Conservation (phyloP, 2,888 invertebrate species). For the Zelleria hepariella region DNA sequence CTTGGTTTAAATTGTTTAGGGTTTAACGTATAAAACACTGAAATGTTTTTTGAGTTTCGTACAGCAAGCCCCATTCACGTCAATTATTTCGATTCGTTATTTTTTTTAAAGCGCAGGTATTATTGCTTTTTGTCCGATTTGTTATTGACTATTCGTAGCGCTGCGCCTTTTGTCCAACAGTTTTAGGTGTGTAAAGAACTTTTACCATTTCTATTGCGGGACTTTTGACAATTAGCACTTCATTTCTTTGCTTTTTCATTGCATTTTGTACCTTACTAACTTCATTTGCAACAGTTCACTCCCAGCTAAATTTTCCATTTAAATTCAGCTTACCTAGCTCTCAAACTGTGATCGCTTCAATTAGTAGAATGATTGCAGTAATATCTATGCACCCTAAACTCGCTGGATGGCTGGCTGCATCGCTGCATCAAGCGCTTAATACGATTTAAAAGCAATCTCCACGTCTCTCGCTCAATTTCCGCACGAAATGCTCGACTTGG, state of each 20-base stretch:
- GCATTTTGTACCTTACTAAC: background rate
- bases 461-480: conserved; percentile 55
- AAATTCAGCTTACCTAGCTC: background rate
- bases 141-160: background rate
- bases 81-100: background rate
- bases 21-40: too few relatives aligned
- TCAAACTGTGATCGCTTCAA: background rate
- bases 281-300: background rate
- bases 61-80: background rate
- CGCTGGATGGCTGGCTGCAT: conserved; percentile 13
- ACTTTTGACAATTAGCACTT: background rate
- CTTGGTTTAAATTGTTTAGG: too few relatives aligned
- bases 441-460: conserved; percentile 65
- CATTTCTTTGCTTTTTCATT: background rate
- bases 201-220: background rate
- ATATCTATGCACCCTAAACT: conserved; percentile 17
- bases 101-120: background rate
- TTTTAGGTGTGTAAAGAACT: background rate
- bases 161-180: background rate
- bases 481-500: conserved; percentile 38
- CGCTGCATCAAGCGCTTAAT: conserved; percentile 38
- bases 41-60: too few relatives aligned
- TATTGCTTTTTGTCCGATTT: background rate
- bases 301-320: background rate
- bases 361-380: background rate